Evolutionary conservation across 2,888 invertebrate species (phyloP), one percentile per base, ranked within the genome.

Genomic region (Vesta saturnalis): DNA sequence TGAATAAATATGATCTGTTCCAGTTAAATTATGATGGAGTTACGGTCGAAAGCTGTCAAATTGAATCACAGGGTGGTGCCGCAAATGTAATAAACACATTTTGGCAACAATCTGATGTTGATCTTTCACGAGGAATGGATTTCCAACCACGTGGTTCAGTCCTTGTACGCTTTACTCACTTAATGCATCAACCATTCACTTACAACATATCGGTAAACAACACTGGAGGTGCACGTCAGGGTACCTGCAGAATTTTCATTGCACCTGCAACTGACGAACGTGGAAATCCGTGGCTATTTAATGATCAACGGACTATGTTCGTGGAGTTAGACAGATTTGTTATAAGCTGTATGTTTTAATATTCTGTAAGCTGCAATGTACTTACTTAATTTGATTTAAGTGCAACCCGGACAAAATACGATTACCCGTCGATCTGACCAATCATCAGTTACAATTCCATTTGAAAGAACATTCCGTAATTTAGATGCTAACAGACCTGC

Each of bases 361-460:
- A n/a, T n/a, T n/a, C n/a, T n/a, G n/a, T n/a, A n/a, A n/a, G n/a
- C n/a, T n/a, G n/a, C n/a, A n/a, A n/a, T n/a, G n/a, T n/a, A n/a
- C n/a, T n/a, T n/a, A n/a, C n/a, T n/a, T n/a, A n/a, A n/a, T n/a
- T n/a, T n/a, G n/a, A n/a, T n/a, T n/a, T n/a, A n/a, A 90, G 92
- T 94, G 66, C 86, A 86, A 58, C 87, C 90, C 0, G 93, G 93
- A 2, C 84, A 84, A 70, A 93, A 92, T 79, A 88, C 86, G 0
- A 86, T 95, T 60, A 87, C 86, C 0, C 89, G 92, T n/a, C 82
- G 84, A 16, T 94, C 94, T 4, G 80, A 83, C 0, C 89, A 93
- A 54, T 94, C 95, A 0, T 90, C 93, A 0, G 91, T 95, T n/a
- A 94, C 94, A 10, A 92, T 94, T 79, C 94, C 94, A 0, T 94